These are phyloP conservation scores for Panulirus ornatus DNA, from an alignment of 1,140 invertebrate genomes.

Conservation along the genomic window DNA sequence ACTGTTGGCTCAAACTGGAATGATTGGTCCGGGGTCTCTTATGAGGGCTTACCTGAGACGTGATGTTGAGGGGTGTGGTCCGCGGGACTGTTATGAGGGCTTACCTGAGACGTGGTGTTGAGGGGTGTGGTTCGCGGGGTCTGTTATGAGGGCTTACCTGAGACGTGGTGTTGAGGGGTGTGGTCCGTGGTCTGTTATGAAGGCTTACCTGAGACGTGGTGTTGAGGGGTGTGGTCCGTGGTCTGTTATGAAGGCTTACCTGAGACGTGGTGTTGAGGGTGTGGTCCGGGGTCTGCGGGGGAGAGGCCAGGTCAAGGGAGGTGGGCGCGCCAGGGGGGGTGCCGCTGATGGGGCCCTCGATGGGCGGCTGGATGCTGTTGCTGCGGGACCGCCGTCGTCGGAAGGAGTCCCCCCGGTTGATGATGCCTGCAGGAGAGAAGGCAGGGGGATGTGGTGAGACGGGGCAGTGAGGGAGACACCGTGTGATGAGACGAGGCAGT, in stretches of 20 bases:
- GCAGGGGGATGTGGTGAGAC: constrained; percentile 1
- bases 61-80: too few relatives aligned
- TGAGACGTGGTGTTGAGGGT: constrained; percentile 76
- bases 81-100: too few relatives aligned
- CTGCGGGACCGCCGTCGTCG: constrained; percentile 87
- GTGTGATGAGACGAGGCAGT: background rate
- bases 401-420: constrained; percentile 94
- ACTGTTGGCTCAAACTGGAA: too few relatives aligned
- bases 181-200: too few relatives aligned
- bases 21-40: too few relatives aligned
- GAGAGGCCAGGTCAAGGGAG: constrained; percentile 53
- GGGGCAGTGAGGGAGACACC: background rate
- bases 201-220: too few relatives aligned
- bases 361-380: constrained; percentile 84
- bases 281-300: constrained; percentile 74
- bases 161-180: too few relatives aligned
- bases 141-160: too few relatives aligned
- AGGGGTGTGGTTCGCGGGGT: too few relatives aligned
- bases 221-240: background rate
- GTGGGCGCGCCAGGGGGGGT: constrained; percentile 29
- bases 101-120: too few relatives aligned
- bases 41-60: too few relatives aligned
- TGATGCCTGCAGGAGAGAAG: constrained; percentile 83
- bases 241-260: constrained; percentile 45
- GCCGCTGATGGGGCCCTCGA: constrained; percentile 32